These are phyloP conservation scores for Gadus chalcogrammus DNA, from an alignment of 2,113 vertebrate genomes.

Conservation along the genomic window DNA sequence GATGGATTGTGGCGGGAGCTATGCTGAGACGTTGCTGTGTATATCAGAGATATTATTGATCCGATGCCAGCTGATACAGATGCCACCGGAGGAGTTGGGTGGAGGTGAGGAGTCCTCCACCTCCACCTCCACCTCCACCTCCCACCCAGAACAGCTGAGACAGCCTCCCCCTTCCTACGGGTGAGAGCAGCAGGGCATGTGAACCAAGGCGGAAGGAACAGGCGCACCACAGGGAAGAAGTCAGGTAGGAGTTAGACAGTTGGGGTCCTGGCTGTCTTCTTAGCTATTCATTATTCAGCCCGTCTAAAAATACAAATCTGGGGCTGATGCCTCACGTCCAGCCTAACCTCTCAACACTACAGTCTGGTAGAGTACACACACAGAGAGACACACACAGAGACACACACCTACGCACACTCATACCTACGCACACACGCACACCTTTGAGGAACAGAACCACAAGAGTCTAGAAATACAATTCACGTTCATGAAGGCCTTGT, in stretches of 20 bases:
- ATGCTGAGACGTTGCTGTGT: too few species aligned
- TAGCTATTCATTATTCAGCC: slow-evolving; percentile 75
- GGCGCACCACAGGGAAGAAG: slow-evolving; percentile 13
- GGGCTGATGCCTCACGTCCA: slow-evolving; percentile 57
- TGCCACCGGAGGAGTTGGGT: not conserved
- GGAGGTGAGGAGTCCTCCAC: slow-evolving; percentile 32
- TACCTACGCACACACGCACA: too few species aligned
- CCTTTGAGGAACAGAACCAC: not conserved
- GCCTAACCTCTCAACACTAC: slow-evolving; percentile 55
- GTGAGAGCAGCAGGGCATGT: slow-evolving; percentile 38
- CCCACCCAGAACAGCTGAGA: not conserved
- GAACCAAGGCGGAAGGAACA: slow-evolving; percentile 27
- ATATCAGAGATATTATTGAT: too few species aligned
- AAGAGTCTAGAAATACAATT: too few species aligned
- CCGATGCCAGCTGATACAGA: too few species aligned
- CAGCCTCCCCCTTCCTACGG: not conserved
- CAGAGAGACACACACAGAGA: too few species aligned
- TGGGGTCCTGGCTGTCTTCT: slow-evolving; percentile 65
- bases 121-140: slow-evolving; percentile 5
- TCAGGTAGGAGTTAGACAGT: slow-evolving; percentile 41
- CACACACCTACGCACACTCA: not conserved
- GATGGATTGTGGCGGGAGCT: too few species aligned
- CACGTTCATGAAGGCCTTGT: too few species aligned
- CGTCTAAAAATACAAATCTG: slow-evolving; percentile 71
- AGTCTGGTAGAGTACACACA: slow-evolving; percentile 34